Percentiles rank a stretch among this genome's conserved stretches.
Conservation (phyloP, 2,113 vertebrate species). For the Uropsilus gracilis region DNA sequence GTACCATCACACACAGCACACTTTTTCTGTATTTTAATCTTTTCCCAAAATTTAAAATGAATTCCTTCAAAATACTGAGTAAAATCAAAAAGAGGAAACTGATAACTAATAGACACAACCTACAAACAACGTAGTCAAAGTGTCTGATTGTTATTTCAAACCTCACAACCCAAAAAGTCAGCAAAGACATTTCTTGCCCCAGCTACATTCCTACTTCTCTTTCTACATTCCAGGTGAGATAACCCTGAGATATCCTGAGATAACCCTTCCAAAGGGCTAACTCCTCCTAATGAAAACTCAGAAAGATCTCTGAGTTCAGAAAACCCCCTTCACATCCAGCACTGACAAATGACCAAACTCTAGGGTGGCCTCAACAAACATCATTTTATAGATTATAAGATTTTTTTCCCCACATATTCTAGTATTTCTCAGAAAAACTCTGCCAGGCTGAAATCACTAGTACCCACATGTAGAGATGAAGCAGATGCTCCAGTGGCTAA, state of each 20-base stretch:
- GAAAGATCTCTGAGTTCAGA: conserved; percentile 23
- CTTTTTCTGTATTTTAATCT: neutral
- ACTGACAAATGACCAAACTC: conserved; percentile 36
- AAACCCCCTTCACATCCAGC: neutral
- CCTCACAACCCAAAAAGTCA: neutral
- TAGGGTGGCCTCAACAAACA: neutral
- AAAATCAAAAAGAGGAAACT: neutral
- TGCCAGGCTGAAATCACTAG: neutral
- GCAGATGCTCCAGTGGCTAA: neutral
- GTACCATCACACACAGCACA: too few relatives aligned
- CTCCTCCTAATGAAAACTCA: conserved; percentile 18
- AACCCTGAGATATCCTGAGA: neutral
- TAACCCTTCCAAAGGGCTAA: neutral
- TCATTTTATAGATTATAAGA: conserved; percentile 24
- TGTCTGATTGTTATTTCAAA: neutral
- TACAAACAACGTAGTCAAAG: conserved; percentile 11
- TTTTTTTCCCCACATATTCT: neutral
- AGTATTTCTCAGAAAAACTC: conserved; percentile 34
- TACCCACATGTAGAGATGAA: conserved; percentile 42
- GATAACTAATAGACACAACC: conserved; percentile 5
- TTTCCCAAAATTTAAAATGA: conserved; percentile 31
- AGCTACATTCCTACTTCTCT: neutral
- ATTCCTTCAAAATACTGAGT: neutral
- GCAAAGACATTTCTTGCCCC: neutral
- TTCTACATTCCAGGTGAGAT: neutral